Evolutionary conservation across 1,140 invertebrate genomes (phyloP).

Genomic region (Gryon sp.): DNA sequence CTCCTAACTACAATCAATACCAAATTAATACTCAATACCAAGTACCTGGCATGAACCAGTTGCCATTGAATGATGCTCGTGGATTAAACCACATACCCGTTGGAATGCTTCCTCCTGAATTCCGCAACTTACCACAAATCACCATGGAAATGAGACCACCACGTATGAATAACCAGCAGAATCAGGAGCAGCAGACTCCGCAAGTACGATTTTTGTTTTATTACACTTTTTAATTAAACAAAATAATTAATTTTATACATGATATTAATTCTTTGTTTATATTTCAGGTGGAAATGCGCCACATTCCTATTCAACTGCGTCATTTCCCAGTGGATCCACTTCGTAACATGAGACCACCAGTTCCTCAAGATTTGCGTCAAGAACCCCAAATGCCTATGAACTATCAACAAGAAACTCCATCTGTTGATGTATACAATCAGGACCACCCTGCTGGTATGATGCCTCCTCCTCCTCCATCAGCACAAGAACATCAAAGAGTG

Average conservation of each 20-base stretch:
- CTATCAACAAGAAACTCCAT: conserved; percentile 62
- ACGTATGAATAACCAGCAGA: conserved; percentile 66
- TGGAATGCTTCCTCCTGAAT: conserved; percentile 66
- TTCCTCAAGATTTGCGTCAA: conserved; percentile 64
- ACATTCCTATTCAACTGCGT: conserved; percentile 72
- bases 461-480: conserved; percentile 67
- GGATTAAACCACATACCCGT: conserved; percentile 71
- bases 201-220: conserved; percentile 48
- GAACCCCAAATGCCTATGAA: conserved; percentile 66
- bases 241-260: neutral
- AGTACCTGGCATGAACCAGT: conserved; percentile 74
- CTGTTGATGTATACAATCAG: conserved; percentile 57
- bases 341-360: conserved; percentile 69
- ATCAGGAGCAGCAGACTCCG: conserved; percentile 56
- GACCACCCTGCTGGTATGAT: conserved; percentile 70
- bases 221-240: neutral
- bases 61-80: conserved; percentile 71
- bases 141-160: conserved; percentile 73
- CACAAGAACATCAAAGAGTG: conserved; percentile 67
- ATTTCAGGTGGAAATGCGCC: conserved; percentile 68
- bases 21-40: conserved; percentile 75
- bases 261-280: too few species aligned
- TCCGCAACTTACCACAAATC: conserved; percentile 71
- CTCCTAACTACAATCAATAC: conserved; percentile 71
- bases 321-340: conserved; percentile 70